Evolutionary conservation across 2,113 vertebrate genomes (phyloP).

Genomic region (Megaceryle torquata): DNA sequence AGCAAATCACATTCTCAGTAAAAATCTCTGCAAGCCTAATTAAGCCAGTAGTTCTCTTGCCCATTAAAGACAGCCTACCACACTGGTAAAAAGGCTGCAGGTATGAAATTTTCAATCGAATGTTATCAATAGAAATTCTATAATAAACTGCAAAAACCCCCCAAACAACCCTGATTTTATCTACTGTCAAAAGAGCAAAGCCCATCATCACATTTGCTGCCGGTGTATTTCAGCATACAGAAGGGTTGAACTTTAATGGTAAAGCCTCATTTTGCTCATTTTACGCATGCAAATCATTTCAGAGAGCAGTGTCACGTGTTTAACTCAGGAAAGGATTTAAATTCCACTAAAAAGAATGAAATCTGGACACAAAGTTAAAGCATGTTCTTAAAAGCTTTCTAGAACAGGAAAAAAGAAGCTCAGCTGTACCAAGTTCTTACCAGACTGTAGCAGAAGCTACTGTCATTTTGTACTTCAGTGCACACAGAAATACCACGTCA

Average conservation of each 20-base stretch:
- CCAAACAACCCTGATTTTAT: neutral
- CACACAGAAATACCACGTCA: neutral
- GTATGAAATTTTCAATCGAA: neutral
- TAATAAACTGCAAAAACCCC: neutral
- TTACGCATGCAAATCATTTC: neutral
- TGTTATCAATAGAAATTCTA: neutral
- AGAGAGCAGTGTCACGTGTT: neutral
- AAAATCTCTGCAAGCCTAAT: neutral
- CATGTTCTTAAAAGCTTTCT: neutral
- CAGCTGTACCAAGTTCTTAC: neutral
- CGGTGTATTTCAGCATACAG: neutral
- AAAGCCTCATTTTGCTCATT: neutral
- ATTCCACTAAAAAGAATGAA: neutral
- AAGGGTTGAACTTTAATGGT: neutral
- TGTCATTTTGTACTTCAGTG: neutral
- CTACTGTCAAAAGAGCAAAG: neutral
- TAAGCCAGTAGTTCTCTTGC: neutral
- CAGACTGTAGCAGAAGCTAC: neutral
- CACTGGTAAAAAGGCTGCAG: neutral
- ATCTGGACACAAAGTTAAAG: neutral
- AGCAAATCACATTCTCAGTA: neutral
- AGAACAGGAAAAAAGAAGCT: neutral
- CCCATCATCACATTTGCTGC: neutral
- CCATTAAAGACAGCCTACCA: neutral
- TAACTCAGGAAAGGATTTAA: neutral